Base-by-base conservation (phyloP, 2,797 vertebrate species). In the Paguma larvata region DNA sequence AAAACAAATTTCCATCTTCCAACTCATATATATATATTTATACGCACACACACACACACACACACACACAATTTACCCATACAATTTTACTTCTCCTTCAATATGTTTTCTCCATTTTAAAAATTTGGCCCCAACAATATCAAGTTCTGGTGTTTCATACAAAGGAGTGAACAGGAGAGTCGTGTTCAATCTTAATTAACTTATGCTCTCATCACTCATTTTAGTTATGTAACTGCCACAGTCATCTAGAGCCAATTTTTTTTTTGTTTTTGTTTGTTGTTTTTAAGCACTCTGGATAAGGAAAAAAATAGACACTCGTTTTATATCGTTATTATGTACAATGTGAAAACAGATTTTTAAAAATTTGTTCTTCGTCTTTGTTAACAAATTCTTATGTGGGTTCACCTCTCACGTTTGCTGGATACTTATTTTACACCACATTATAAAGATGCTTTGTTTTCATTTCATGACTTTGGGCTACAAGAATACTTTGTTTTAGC, bases 401-500 rank as follows among this genome's bases (percentile, higher is more conserved):
- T 98, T 99, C 97, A 98, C 98, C 98, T 99, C 98, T 99, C 98
- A 98, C 97, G 97, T 99, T 99, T 99, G 99, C 99, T 98, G 98
- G 99, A 98, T 98, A 97, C 98, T 99, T 97, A 98, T 96, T 98
- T 98, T 99, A 99, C 98, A 98, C 99, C 98, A 98, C 89, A 48
- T 98, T 97, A 73, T 75, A 97, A 97, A 98, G 97, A 98, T 98
- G 95, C 97, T 98, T 98, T 98, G 98, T 98, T 98, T 98, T 98
- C 97, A 98, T 98, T 98, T 98, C 98, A 98, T 99, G 98, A 98
- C 98, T 99, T 99, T 97, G 98, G 98, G 98, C 98, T 97, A 98
- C 99, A 98, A 97, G 98, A 98, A 98, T 99, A 99, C 99, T 99
- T 99, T 99, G 99, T 99, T 99, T 99, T 98, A 99, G 99, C 99